Percentiles rank a stretch among this genome's conserved stretches.
These are phyloP conservation scores for Pseudomyrmex pallidus DNA, from an alignment of 1,140 invertebrate genomes.

Conservation along the genomic window DNA sequence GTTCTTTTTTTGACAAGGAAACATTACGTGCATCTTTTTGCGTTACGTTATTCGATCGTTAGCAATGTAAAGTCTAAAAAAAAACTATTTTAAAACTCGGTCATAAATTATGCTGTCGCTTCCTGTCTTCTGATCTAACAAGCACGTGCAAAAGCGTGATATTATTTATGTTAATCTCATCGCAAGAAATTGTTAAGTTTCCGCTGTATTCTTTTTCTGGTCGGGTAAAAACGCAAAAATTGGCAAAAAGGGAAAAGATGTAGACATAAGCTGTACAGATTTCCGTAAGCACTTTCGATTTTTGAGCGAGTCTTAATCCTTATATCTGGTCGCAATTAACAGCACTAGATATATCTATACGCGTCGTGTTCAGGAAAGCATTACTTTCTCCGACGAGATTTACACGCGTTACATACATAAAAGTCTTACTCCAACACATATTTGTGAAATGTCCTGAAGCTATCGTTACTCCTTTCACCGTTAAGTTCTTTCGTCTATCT, in stretches of 20 bases:
- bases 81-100: not conserved
- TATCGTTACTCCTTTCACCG: conserved; percentile 52
- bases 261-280: not conserved
- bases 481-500: no score
- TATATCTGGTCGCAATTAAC: conserved; percentile 63
- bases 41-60: not conserved
- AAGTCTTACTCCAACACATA: conserved; percentile 18
- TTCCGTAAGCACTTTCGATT: conserved; percentile 69
- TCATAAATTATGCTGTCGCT: conserved; percentile 20
- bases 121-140: conserved; percentile 46
- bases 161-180: conserved; percentile 7
- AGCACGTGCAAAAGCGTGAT: conserved; percentile 3
- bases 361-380: conserved; percentile 73
- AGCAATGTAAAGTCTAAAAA: conserved; percentile 13
- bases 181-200: conserved; percentile 33
- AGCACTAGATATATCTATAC: conserved; percentile 15
- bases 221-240: not conserved
- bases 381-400: conserved; percentile 76
- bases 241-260: not conserved
- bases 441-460: conserved; percentile 1
- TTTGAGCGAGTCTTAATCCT: conserved; percentile 69
- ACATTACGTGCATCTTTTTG: not conserved
- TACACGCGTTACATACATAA: not conserved
- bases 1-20: not conserved
- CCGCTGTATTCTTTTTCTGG: not conserved